Conservation (phyloP, 2,888 invertebrate species). For the Neria commutata region DNA sequence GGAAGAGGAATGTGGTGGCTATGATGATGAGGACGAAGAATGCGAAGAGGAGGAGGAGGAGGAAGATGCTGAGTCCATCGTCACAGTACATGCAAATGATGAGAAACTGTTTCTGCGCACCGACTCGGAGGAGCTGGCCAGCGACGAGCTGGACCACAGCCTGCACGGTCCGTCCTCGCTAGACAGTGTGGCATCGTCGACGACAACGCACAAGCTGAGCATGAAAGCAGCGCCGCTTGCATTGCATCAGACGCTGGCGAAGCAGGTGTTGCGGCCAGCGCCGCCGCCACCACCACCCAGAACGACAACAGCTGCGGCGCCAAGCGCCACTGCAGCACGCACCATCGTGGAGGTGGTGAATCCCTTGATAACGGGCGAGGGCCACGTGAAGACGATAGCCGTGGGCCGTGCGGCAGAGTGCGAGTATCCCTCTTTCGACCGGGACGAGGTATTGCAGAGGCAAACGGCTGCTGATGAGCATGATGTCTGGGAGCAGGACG, state of each 20-base stretch:
- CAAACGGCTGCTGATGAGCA: constrained; percentile 31
- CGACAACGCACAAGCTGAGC: constrained; percentile 45
- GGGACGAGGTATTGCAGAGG: constrained; percentile 31
- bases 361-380: constrained; percentile 60
- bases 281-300: constrained; percentile 15
- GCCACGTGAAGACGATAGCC: constrained; percentile 57
- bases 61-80: constrained; percentile 64
- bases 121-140: constrained; percentile 39
- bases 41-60: constrained; percentile 63
- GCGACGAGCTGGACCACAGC: constrained; percentile 34
- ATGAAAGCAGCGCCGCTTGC: constrained; percentile 50
- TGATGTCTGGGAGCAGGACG: constrained; percentile 13
- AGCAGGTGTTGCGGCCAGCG: constrained; percentile 39
- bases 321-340: constrained; percentile 28
- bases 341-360: constrained; percentile 63
- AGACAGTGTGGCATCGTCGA: constrained; percentile 42
- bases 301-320: constrained; percentile 16
- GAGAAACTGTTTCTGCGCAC: constrained; percentile 59
- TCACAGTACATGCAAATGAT: constrained; percentile 62
- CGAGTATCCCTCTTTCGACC: constrained; percentile 50
- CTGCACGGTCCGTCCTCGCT: constrained; percentile 50
- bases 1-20: constrained; percentile 57
- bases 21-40: constrained; percentile 47
- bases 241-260: constrained; percentile 54
- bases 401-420: constrained; percentile 53